A percentile compares a stretch with the other conserved stretches of the same genome.
These are phyloP conservation scores for Crotalus helleri DNA, from an alignment of 2,113 vertebrate species.

Conservation along the genomic window DNA sequence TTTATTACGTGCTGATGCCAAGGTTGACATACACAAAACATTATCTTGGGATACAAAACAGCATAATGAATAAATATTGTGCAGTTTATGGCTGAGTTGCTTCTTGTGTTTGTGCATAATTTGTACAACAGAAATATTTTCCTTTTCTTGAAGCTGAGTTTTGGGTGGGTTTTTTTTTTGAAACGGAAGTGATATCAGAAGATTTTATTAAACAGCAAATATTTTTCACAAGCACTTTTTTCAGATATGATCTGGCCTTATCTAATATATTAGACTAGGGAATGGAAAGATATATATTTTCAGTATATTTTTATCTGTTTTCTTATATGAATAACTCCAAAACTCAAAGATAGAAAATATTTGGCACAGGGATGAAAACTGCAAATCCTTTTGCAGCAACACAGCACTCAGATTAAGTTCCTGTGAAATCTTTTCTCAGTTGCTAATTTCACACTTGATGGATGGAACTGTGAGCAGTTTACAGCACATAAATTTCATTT, in stretches of 20 bases:
- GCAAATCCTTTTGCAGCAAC: slow-evolving; percentile 39
- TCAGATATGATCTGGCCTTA: not conserved
- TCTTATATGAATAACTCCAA: slow-evolving; percentile 47
- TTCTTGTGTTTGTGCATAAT: not conserved
- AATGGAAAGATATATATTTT: slow-evolving; percentile 30
- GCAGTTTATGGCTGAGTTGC: not conserved
- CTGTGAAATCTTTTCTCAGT: slow-evolving; percentile 61
- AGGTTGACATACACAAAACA: not conserved
- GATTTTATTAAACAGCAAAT: slow-evolving; percentile 13
- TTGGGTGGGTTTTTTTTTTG: not conserved
- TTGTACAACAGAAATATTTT: not conserved
- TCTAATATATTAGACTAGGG: not conserved
- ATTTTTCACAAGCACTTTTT: not conserved
- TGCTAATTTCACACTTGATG: slow-evolving; percentile 53
- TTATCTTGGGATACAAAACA: not conserved
- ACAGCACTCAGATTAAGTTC: slow-evolving; percentile 30
- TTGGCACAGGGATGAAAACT: slow-evolving; percentile 46
- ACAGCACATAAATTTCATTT: slow-evolving; percentile 47
- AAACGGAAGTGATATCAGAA: slow-evolving; percentile 3
- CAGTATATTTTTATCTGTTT: slow-evolving; percentile 37
- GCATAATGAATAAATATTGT: not conserved
- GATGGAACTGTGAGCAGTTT: slow-evolving; percentile 44
- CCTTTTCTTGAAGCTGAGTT: not conserved
- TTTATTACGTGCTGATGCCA: not conserved
- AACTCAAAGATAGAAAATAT: slow-evolving; percentile 52